Base-by-base conservation (phyloP, 2,888 invertebrate species). In the Netelia virgata region DNA sequence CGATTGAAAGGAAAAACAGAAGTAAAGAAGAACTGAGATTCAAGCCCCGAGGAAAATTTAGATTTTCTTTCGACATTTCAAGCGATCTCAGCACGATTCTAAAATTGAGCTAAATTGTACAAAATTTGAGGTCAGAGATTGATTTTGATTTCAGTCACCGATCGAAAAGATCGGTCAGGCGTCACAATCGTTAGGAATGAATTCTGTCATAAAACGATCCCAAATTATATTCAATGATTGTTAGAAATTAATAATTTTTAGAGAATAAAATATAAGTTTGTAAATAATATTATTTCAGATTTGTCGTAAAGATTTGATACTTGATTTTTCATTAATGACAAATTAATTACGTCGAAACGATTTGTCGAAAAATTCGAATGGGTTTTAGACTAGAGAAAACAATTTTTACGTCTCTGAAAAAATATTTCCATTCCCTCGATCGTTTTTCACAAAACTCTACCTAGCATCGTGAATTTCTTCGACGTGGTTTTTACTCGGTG, bases 401-500 rank as follows among this genome's bases (percentile, higher is more conserved):
- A 5, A 36, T 36, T 36, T 3, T 0, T 36, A 36, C 8, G 1
- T 8, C 36, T 68, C 50, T 14, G 1, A 47, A 10, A 47, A 47
- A 47, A 14, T 1, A 43, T 14, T 43, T 69, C 0, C 9, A 50
- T 47, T 6, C n/a, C 69, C 16, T 69, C 63, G 14, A 1, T n/a
- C 14, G n/a, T 18, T 11, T 36, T 14, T 53, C 16, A 11, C n/a
- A 36, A 47, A 14, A 55, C 20, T 84, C 41, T 88, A 90, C 90
- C 90, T 92, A 76, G 90, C 90, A 85, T 91, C 89, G 50, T 86
- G 88, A 86, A 88, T 88, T 57, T 86, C 87, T 66, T 89, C 88
- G 63, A 87, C 87, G 28, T 88, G 87, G 72, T 83, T 84, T 78
- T 86, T 88, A 47, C 70, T 86, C 57, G 89, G 88, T 6, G 86